A percentile compares a stretch with the other conserved stretches of the same genome.
These are phyloP conservation scores for Conus canariensis DNA, from an alignment of 2,888 invertebrate species.

Conservation along the genomic window DNA sequence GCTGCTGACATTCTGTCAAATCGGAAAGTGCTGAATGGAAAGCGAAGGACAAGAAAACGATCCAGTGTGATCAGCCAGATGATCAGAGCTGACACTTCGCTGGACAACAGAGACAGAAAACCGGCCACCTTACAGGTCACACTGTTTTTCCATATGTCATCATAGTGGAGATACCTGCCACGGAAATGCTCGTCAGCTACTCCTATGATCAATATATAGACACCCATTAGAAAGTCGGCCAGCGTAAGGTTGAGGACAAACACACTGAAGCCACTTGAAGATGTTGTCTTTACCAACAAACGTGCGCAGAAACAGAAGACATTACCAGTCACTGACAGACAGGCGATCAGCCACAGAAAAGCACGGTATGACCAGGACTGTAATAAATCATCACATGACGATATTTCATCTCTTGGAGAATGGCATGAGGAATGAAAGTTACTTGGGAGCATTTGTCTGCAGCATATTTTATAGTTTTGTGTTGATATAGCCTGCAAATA, in stretches of 20 bases:
- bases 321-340: not conserved
- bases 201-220: not conserved
- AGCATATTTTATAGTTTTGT: conserved; percentile 6
- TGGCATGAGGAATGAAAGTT: not conserved
- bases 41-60: conserved; percentile 42
- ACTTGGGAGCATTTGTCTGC: not conserved
- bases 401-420: not conserved
- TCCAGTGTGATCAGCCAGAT: conserved; percentile 46
- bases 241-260: not conserved
- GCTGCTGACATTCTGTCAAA: not conserved
- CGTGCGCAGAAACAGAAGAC: not conserved
- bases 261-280: conserved; percentile 12
- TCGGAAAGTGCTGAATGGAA: conserved; percentile 4
- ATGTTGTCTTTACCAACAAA: not conserved
- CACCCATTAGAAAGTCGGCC: conserved; percentile 17
- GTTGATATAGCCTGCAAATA: not conserved
- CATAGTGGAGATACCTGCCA: not conserved
- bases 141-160: conserved; percentile 38
- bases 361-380: not conserved
- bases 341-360: conserved; percentile 8
- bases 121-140: conserved; percentile 41
- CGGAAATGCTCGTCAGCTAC: conserved; percentile 16
- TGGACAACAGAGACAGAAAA: conserved; percentile 43
- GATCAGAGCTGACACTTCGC: conserved; percentile 41
- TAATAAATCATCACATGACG: not conserved